Base-by-base conservation (phyloP, 2,888 invertebrate genomes). In the Lasioglossum zephyrum region DNA sequence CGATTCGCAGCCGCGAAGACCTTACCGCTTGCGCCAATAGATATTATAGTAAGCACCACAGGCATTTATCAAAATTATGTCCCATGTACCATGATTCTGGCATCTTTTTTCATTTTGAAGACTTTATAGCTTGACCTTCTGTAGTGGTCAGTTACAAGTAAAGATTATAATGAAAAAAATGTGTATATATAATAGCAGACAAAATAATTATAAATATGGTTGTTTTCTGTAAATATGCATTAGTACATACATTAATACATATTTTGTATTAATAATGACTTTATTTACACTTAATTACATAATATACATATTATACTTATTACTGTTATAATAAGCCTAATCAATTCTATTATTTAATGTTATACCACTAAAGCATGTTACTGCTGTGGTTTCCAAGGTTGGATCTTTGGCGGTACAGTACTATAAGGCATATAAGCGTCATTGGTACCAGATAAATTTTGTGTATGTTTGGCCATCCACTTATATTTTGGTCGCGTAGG, bases 401-500 rank as follows among this genome's bases (percentile, higher is more conserved):
- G 96, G 53, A 99, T 96, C 96, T 99, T 99, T 1, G 98, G 97
- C 41, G 95, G 95, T 0, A 98, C 98, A 4, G 99, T 99, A 89
- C 97, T 97, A 95, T 99, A 99, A 0, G 99, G 99, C 91, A 97
- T 97, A 93, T 98, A 99, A 72, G 95, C 95, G 2, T 96, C 96
- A 0, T 96, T 96, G 0, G 98, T 98, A 6, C 99, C 99, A 0
- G 98, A 97, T 49, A 97, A 91, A 95, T 99, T 99, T 94, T 98
- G 98, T 0, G 96, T 97, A 94, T 98, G 98, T 73, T 98, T 97
- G 0, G 95, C 90, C 97, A 99, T 97, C 99, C 99, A 99, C 88
- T 97, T 96, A 94, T 98, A 96, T 82, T 97, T 97, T 0, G 98
- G 98, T 89, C 98, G 95, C 94, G 96, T 94, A 72, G 98, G 96